phyloP scores from a whole-genome alignment of 2,113 vertebrate genomes.

The Gavialis gangeticus region DNA sequence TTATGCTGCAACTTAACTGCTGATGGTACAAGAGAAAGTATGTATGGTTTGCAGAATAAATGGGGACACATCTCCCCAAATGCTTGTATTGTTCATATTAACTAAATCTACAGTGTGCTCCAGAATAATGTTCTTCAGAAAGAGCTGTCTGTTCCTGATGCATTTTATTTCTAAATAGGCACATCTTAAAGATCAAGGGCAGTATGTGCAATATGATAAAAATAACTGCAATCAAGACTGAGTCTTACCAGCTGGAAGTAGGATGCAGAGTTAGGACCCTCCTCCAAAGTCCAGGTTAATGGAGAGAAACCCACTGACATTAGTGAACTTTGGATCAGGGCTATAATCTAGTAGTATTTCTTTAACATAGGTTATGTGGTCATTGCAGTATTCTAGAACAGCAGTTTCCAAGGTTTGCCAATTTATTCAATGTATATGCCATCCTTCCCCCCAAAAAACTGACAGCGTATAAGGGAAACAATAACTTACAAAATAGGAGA shows the following conservation, averaged over 20 bases:
- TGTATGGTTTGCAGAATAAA: not conserved
- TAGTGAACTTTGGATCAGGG: not conserved
- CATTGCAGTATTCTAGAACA: not conserved
- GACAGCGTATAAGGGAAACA: no score
- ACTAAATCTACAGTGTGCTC: not conserved
- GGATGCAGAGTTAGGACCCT: not conserved
- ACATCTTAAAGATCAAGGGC: not conserved
- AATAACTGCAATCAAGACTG: not conserved
- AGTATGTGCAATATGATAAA: not conserved
- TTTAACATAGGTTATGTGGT: not conserved
- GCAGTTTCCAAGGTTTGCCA: not conserved
- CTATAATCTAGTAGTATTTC: not conserved
- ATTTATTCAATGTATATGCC: no score
- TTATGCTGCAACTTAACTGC: constrained; percentile 40
- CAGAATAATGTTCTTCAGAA: not conserved
- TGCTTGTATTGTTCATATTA: not conserved
- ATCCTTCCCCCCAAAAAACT: no score
- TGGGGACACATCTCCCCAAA: not conserved
- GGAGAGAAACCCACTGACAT: not conserved
- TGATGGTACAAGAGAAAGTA: constrained; percentile 11
- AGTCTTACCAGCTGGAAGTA: not conserved
- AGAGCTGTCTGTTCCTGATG: not conserved
- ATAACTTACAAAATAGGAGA: no score
- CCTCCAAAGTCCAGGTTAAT: not conserved
- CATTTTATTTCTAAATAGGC: not conserved